Conservation (phyloP, 2,797 vertebrate genomes). For the Sorex maritimensis region DNA sequence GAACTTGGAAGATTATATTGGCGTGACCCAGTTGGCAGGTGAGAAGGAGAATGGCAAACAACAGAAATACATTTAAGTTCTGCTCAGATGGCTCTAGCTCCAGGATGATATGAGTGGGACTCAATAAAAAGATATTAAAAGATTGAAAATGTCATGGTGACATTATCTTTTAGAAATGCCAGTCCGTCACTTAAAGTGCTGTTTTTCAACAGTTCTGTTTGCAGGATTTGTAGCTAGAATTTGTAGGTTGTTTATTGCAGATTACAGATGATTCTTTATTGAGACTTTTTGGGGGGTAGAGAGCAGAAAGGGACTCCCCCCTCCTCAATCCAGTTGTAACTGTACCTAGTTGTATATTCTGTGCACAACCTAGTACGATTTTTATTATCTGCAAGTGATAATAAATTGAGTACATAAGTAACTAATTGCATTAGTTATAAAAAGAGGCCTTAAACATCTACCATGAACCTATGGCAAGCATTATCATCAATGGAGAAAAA, state of each 20-base stretch:
- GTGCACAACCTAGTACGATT: neutral
- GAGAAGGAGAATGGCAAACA: slow-evolving; percentile 28
- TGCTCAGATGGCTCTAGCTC: slow-evolving; percentile 65
- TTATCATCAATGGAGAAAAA: no score
- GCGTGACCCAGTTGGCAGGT: slow-evolving; percentile 8
- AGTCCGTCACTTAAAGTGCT: slow-evolving; percentile 80
- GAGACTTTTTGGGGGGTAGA: neutral
- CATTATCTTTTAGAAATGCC: slow-evolving; percentile 87
- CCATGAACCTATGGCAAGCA: no score
- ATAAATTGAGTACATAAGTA: slow-evolving; percentile 54
- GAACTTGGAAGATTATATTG: neutral
- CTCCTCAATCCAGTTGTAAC: slow-evolving; percentile 46
- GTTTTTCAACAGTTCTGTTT: slow-evolving; percentile 76
- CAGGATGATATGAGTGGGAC: slow-evolving; percentile 70
- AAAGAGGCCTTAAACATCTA: slow-evolving; percentile 67
- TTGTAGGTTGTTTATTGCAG: slow-evolving; percentile 55
- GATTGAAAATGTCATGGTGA: slow-evolving; percentile 86
- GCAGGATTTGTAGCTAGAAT: slow-evolving; percentile 78
- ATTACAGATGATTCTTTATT: slow-evolving; percentile 57
- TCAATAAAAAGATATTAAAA: slow-evolving; percentile 86
- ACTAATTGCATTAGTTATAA: slow-evolving; percentile 73
- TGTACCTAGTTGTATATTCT: slow-evolving; percentile 46
- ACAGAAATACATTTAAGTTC: slow-evolving; percentile 48
- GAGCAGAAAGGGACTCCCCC: neutral
- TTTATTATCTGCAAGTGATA: slow-evolving; percentile 58